Base-by-base conservation (phyloP, 1,140 invertebrate species). In the Thrips palmi region DNA sequence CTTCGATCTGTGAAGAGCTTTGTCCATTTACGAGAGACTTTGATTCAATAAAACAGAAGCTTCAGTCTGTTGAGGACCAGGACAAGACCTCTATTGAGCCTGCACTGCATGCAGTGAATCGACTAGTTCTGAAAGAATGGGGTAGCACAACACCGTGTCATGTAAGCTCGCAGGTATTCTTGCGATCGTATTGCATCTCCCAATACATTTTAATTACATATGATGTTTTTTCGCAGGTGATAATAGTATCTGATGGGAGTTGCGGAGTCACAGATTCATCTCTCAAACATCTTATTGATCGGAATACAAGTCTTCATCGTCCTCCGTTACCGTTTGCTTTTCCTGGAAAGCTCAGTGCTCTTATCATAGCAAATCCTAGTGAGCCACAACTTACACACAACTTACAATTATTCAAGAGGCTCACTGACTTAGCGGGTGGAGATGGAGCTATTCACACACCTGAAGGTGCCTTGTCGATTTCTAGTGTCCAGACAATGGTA, bases 21-120 rank as follows among this genome's bases (percentile, higher is more conserved):
- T 74, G 74, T 24, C 66, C 75, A 15, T 91, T 91, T 50, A 91
- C 85, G 1, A 60, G 86, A 49, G 84, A 92, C 49, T 84, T 80
- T 60, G 79, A 82, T 39, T 56, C 55, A 4, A 76, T 92, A 37
- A 74, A 76, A 52, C 55, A 59, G 15, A 77, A 80, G 50, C 51
- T 91, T 7, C 65, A 68, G 43, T 67, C 67, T 39, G 59, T 86
- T 6, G 78, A 84, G 47, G 75, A 81, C 51, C 78, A 73, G 56
- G 85, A 88, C 46, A 83, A 81, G 56, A 86, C 84, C 4, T 79
- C 73, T 50, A 70, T 88, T 41, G 74, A 86, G 52, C 68, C 69
- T 14, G 81, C 75, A 11, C 56, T 91, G 2, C 64, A 71, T 47
- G 79, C 76, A 29, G 68, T 85, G 3, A 78, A 74, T 49, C 71